phyloP scores from a whole-genome alignment of 1,140 invertebrate genomes.

The Drosophila yakuba region DNA sequence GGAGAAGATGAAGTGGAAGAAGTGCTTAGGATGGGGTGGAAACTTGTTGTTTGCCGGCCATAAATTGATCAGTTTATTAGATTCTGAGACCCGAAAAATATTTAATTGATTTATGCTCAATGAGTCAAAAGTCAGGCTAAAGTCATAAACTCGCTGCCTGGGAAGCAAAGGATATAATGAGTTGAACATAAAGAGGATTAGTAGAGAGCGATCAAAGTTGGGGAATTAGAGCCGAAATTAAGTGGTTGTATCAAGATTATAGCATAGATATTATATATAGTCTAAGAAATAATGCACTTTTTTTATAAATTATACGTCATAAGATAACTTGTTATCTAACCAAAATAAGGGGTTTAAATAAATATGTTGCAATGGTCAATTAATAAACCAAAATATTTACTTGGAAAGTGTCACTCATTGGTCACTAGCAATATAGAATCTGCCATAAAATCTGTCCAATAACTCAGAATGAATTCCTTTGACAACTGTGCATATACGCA shows the following conservation, averaged over 20 bases:
- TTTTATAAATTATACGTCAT: too few relatives aligned
- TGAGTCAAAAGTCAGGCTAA: slow-evolving; percentile 37
- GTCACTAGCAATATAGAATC: not conserved
- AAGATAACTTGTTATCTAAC: too few relatives aligned
- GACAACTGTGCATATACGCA: slow-evolving; percentile 8
- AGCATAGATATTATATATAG: not conserved
- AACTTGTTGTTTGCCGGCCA: slow-evolving; percentile 61
- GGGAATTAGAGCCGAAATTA: not conserved
- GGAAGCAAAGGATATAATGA: slow-evolving; percentile 53
- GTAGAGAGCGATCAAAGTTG: not conserved
- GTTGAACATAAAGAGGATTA: slow-evolving; percentile 30
- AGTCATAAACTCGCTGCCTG: slow-evolving; percentile 27
- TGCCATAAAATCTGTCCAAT: slow-evolving; percentile 4
- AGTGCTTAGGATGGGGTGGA: slow-evolving; percentile 3
- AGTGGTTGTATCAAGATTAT: not conserved
- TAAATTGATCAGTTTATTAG: slow-evolving; percentile 68
- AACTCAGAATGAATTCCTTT: not conserved
- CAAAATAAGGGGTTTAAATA: too few relatives aligned
- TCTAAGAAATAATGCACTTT: too few relatives aligned
- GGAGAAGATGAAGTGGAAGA: slow-evolving; percentile 3
- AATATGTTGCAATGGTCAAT: not conserved
- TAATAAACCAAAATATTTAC: not conserved
- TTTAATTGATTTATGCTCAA: slow-evolving; percentile 73
- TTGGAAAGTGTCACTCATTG: not conserved
- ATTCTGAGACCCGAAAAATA: slow-evolving; percentile 42